Evolutionary conservation across 1,140 invertebrate species (phyloP).

Genomic region (Aphidius gifuensis): DNA sequence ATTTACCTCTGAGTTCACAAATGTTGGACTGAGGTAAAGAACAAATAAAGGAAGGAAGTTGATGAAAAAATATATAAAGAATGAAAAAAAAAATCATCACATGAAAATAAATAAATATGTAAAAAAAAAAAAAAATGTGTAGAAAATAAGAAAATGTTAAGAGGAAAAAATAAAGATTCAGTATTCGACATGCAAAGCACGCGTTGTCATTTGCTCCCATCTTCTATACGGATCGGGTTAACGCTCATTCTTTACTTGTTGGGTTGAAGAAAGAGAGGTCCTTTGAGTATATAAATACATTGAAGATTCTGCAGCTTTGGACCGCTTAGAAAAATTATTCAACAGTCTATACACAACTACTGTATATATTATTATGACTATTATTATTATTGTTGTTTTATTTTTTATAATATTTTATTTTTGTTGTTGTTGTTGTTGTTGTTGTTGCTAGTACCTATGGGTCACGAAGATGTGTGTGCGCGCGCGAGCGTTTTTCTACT

Average conservation of each 20-base stretch:
- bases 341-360: no score
- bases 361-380: not conserved
- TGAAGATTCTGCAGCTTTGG: no score
- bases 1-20: constrained; percentile 37
- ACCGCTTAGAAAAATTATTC: no score
- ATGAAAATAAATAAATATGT: no score
- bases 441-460: not conserved
- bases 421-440: not conserved
- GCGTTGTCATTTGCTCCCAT: constrained; percentile 48
- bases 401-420: not conserved
- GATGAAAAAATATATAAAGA: not conserved
- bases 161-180: no score
- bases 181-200: constrained; percentile 45
- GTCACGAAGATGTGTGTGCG: not conserved
- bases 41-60: not conserved
- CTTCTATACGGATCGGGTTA: constrained; percentile 38
- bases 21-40: constrained; percentile 2
- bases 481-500: not conserved
- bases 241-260: constrained; percentile 18
- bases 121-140: no score
- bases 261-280: not conserved
- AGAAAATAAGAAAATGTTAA: not conserved
- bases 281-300: not conserved
- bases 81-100: no score
- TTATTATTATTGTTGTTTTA: not conserved